Evolutionary conservation across 2,888 invertebrate genomes (phyloP).

Genomic region (Crematogaster levior): DNA sequence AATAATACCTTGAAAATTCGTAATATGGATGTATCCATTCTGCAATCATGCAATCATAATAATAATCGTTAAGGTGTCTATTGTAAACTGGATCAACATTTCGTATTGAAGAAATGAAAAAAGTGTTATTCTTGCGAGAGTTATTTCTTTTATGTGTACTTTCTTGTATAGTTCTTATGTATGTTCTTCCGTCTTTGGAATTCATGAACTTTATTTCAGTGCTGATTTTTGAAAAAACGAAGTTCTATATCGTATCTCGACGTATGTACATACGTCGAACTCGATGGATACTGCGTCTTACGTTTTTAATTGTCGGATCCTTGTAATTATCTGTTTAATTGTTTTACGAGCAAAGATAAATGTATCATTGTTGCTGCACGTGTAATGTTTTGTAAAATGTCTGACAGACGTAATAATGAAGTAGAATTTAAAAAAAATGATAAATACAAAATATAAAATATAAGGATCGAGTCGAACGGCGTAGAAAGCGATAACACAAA

Average conservation of each 20-base stretch:
- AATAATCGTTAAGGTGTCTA: too few relatives aligned
- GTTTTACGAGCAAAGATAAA: background rate
- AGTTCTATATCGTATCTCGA: background rate
- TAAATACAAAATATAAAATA: background rate
- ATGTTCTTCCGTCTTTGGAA: background rate
- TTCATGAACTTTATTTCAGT: background rate
- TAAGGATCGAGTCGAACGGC: background rate
- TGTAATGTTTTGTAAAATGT: background rate
- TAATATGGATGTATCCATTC: background rate
- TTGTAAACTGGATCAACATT: too few relatives aligned
- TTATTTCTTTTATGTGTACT: background rate
- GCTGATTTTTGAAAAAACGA: background rate
- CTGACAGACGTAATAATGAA: background rate
- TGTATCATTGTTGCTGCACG: background rate
- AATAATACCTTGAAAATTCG: background rate
- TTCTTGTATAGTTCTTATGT: background rate
- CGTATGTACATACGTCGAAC: too few relatives aligned
- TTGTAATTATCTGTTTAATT: slow-evolving; percentile 8
- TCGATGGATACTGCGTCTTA: background rate
- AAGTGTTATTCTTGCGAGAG: background rate
- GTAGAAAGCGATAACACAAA: background rate
- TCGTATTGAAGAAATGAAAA: background rate
- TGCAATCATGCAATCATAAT: background rate
- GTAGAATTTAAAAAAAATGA: background rate
- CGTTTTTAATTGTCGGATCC: background rate